Evolutionary conservation across 2,888 invertebrate species (phyloP), one percentile per base, ranked within the genome.

Genomic region (Zhuqinia jingwanae): DNA sequence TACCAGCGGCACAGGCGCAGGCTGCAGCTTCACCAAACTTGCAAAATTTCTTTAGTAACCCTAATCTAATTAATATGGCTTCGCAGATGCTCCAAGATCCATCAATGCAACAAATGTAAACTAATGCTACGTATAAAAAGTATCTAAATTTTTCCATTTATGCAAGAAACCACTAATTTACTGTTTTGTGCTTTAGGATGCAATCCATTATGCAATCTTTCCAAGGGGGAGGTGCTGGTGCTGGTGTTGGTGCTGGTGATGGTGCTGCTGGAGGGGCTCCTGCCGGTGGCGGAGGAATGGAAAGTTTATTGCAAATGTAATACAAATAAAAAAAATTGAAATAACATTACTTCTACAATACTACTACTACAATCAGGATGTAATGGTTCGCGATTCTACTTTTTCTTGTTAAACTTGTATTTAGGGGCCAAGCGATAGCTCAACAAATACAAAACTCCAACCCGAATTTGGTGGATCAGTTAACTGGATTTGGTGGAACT

Each of bases 71-170:
- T 92, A 95, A 95, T 91, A 96, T 97, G 95, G 97, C 97, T 2
- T 95, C 95, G 6, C 95, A 96, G 92, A 95, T 97, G 95, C 94
- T 97, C 90, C 94, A 95, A n/a, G 96, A 97, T 93, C 97, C 97
- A 15, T 95, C 95, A 90, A 96, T 97, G 94, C 95, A 96, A 92
- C 95, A 95, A 92, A 94, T 96, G 93, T 93, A 92, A 92, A 92
- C 25, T 0, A 36, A 42, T 73, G 6, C 17, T 15, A n/a, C 27
- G 27, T 5, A n/a, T 65, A n/a, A 36, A 65, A 25, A 1, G 2
- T 36, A 6, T 50, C 3, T 0, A 50, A 50, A 22, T 27, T 25
- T 6, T 25, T 73, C n/a, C 22, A 5, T 75, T 27, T 53, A n/a
- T n/a, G n/a, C n/a, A n/a, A n/a, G n/a, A n/a, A 36, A 36, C 53